Base-by-base conservation (phyloP, 2,888 invertebrate species). In the Drosophila macrospina region DNA sequence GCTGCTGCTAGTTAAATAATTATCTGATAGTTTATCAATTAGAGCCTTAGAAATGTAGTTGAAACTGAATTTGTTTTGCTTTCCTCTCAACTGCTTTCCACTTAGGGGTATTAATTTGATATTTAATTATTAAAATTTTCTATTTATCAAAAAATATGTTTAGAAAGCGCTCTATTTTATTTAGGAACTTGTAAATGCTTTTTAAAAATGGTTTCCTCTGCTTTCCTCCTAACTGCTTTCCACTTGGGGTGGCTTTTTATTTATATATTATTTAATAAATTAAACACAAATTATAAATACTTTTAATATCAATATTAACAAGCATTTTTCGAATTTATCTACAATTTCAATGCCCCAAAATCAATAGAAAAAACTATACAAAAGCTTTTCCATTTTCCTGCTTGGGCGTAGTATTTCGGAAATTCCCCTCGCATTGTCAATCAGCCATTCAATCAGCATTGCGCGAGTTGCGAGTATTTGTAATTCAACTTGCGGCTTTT, bases 401-500 rank as follows among this genome's bases (percentile, higher is more conserved):
- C 20, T 20, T 20, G 20, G 20, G 20, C 20, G 11, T 5, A 5
- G 0, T 16, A n/a, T n/a, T n/a, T 7, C 0, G 8, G 1, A 8
- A 28, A 5, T 15, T 44, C 4, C 13, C 5, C 5, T 13, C 8
- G 1, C 8, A 28, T 1, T 44, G 8, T 51, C 37, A 39, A 28
- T 51, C 39, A 16, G 3, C 37, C 16, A 39, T 1, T 39, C n/a
- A 41, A 20, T 55, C 1, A 13, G 20, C 3, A 7, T 50, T 50
- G 13, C 24, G 11, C 7, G 8, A 39, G 51, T 26, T 39, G 30
- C n/a, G 44, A 42, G 39, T 28, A 70, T 75, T 36, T 36, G 8
- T 4, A 6, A 36, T 36, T 28, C 41, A 20, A 28, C 26, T 44
- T 54, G 63, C 8, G 24, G 52, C 41, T 20, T 42, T 37, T n/a